Evolutionary conservation across 2,113 vertebrate genomes (phyloP).

Genomic region (Ctenodactylus gundi): DNA sequence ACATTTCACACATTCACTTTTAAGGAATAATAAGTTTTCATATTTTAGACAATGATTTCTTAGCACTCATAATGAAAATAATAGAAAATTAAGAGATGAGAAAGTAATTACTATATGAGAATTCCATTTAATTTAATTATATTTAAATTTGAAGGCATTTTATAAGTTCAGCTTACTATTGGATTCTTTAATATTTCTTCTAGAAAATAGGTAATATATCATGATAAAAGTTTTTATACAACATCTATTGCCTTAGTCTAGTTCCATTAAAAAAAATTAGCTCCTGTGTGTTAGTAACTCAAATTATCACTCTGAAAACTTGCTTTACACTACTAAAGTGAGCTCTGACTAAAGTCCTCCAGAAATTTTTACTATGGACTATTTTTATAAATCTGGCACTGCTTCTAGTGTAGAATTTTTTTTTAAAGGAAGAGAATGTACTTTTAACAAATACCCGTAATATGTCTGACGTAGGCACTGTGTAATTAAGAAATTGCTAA

Average conservation of each 20-base stretch:
- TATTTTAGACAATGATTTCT: constrained; percentile 35
- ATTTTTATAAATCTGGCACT: constrained; percentile 42
- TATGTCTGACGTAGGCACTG: neutral
- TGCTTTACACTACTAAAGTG: neutral
- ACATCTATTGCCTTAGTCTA: neutral
- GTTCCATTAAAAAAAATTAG: neutral
- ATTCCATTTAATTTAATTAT: no score
- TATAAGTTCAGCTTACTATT: constrained; percentile 43
- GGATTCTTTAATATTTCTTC: constrained; percentile 51
- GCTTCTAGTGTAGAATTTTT: constrained; percentile 29
- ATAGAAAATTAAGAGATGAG: constrained; percentile 16
- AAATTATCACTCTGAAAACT: constrained; percentile 30
- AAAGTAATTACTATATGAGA: constrained; percentile 4
- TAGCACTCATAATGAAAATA: neutral
- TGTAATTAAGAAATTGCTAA: neutral
- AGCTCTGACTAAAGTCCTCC: constrained; percentile 33
- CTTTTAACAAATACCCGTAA: neutral
- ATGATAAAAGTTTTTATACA: constrained; percentile 38
- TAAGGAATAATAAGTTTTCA: constrained; percentile 27
- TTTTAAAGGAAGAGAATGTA: constrained; percentile 25
- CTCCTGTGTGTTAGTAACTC: constrained; percentile 35
- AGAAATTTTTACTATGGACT: constrained; percentile 3
- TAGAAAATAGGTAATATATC: constrained; percentile 45
- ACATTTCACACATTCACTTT: constrained; percentile 67
- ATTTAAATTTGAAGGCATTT: constrained; percentile 55